Conservation (phyloP, 2,888 invertebrate genomes). For the Sinhomidia bicolor region DNA sequence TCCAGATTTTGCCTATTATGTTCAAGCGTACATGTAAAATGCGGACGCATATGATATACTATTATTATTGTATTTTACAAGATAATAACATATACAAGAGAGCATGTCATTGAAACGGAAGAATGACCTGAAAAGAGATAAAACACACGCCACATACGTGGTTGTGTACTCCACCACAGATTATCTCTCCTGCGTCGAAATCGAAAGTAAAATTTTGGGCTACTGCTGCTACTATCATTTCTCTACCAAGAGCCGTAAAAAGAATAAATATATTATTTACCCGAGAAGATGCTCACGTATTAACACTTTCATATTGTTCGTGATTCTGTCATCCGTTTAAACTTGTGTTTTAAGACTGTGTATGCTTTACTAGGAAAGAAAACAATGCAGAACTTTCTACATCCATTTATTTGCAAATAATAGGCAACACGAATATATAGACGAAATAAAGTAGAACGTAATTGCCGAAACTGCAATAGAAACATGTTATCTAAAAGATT, state of each 20-base stretch:
- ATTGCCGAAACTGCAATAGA: not conserved
- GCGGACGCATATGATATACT: not conserved
- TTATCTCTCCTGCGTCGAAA: not conserved
- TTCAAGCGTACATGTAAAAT: not conserved
- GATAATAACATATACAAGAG: not conserved
- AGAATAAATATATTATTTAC: not conserved
- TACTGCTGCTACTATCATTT: not conserved
- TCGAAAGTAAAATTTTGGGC: not conserved
- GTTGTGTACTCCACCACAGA: constrained; percentile 10
- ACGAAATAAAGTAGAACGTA: not conserved
- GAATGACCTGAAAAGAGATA: constrained; percentile 29
- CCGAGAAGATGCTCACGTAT: not conserved
- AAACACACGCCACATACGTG: not conserved
- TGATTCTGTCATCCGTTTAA: not conserved
- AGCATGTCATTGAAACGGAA: constrained; percentile 8
- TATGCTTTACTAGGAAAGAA: not conserved
- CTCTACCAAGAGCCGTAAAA: not conserved
- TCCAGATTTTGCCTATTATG: not conserved
- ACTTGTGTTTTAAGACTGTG: not conserved
- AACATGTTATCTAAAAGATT: too few species aligned
- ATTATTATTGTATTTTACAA: not conserved
- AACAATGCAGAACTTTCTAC: not conserved
- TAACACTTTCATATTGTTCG: not conserved
- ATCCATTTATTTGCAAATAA: not conserved
- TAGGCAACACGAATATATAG: too few species aligned